Evolutionary conservation across 2,113 vertebrate genomes (phyloP), one percentile per base, ranked within the genome.

Genomic region (Struthio camelus): DNA sequence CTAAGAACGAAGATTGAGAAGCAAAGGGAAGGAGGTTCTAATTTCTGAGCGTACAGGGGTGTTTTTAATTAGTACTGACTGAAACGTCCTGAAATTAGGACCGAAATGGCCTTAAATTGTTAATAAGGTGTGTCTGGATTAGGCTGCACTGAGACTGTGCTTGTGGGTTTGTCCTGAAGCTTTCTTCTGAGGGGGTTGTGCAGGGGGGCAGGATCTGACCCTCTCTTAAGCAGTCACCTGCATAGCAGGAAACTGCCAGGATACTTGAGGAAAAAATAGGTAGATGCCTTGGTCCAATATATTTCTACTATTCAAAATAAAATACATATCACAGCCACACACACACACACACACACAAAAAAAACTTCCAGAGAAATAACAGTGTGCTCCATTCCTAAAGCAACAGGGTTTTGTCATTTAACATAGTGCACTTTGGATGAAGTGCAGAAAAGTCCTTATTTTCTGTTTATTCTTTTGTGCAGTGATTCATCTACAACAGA

Each of bases 211-310:
- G 78, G 67, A 79, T 66, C 67, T 38, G 94, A 93, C 85, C 79
- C 7, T 27, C 28, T 70, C 53, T 73, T 62, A 71, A 93, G 96
- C 96, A 97, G 96, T 97, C 93, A 90, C 96, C 96, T 96, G 96
- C 96, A 97, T 93, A 96, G 96, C 96, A 97, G 87, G 96, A 96
- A 96, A 97, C 96, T 96, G 96, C 96, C 0, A 2, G 36, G 59
- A 90, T 91, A 94, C 94, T 93, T 91, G 92, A 94, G 93, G 85
- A 80, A 85, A 85, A 20, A 59, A 17, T 10, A 34, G 48, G 62
- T 3, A 75, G 87, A 38, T 40, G 76, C 90, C 90, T 59, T 0
- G n/a, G 82, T 93, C 94, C 94, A 78, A 38, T 51, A 1, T 25
- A 78, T 59, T 91, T 79, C 84, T 59, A 87, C 71, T 46, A 23